Conservation (phyloP, 2,113 vertebrate species). For the Eulemur macaco region DNA sequence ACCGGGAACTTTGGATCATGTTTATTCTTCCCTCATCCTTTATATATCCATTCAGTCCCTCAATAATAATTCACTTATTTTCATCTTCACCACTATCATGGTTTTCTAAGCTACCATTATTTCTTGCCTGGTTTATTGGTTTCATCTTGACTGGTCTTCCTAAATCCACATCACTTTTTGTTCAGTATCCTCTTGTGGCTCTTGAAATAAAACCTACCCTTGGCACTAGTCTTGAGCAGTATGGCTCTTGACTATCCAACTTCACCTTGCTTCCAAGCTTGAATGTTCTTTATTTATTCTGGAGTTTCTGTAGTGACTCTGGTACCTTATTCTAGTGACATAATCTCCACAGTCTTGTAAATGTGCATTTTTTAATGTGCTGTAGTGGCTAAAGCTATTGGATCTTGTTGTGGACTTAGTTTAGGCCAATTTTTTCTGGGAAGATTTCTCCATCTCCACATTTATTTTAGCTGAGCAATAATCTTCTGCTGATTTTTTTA, state of each 20-base stretch:
- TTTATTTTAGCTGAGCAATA: constrained; percentile 28
- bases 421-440: neutral
- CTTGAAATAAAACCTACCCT: neutral
- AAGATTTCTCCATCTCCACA: neutral
- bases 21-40: neutral
- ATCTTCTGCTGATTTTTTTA: neutral
- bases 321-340: neutral
- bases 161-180: neutral
- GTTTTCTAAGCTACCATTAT: neutral
- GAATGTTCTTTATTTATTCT: neutral
- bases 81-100: neutral
- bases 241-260: neutral
- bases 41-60: neutral
- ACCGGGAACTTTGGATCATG: neutral
- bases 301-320: neutral
- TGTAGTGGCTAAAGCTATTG: neutral
- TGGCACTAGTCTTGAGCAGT: neutral
- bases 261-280: neutral
- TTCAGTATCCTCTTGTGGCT: neutral
- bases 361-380: neutral
- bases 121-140: constrained; percentile 10
- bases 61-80: neutral
- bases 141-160: constrained; percentile 15
- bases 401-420: neutral
- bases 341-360: neutral